phyloP scores from a whole-genome alignment of 1,140 invertebrate species.

The Bombus confusus region DNA sequence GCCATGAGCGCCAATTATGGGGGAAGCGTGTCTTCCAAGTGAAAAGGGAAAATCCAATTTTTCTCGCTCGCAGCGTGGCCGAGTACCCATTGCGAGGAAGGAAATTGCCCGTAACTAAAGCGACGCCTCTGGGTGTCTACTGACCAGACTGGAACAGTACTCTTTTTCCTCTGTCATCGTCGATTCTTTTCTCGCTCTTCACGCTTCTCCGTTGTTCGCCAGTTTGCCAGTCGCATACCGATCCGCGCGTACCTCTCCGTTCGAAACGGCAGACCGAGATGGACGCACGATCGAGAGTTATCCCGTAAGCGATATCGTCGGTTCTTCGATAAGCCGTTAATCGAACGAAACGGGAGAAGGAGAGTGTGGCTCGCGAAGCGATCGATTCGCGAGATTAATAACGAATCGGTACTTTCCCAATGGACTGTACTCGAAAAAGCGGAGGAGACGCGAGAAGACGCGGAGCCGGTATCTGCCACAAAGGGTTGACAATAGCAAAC shows the following conservation, averaged over 20 bases:
- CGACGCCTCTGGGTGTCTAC: slow-evolving; percentile 32
- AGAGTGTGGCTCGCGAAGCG: background rate
- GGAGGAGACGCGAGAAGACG: background rate
- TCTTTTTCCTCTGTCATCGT: background rate
- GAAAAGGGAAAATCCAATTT: slow-evolving; percentile 61
- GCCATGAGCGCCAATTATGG: slow-evolving; percentile 65
- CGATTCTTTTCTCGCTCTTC: background rate
- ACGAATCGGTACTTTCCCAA: slow-evolving; percentile 1
- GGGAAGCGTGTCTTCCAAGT: slow-evolving; percentile 54
- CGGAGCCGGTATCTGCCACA: slow-evolving; percentile 57
- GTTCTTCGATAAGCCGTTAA: no score
- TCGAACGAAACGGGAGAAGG: no score
- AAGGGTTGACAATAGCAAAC: slow-evolving; percentile 80
- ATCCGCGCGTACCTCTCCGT: no score
- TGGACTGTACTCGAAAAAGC: slow-evolving; percentile 31
- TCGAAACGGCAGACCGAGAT: no score
- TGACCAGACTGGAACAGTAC: slow-evolving; percentile 1
- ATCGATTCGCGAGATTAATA: background rate
- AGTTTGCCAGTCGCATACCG: slow-evolving; percentile 4
- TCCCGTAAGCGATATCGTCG: no score
- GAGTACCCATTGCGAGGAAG: slow-evolving; percentile 9
- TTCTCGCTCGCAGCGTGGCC: slow-evolving; percentile 52
- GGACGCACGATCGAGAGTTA: no score
- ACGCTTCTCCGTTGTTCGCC: slow-evolving; percentile 15
- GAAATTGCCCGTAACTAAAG: slow-evolving; percentile 61